Evolutionary conservation across 2,113 vertebrate species (phyloP).

Genomic region (Campylomormyrus tamandua): DNA sequence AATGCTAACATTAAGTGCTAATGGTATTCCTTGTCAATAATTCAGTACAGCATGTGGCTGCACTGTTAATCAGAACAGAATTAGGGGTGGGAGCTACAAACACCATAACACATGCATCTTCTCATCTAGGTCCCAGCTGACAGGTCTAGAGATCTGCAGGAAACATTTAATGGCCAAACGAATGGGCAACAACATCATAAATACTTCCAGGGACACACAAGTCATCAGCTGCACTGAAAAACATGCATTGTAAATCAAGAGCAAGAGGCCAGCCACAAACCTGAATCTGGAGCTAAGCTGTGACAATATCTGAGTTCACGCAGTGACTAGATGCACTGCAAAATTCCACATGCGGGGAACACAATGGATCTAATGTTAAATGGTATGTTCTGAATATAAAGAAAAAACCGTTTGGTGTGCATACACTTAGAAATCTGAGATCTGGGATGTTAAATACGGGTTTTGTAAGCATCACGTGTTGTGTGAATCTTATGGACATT

Average conservation of each 20-base stretch:
- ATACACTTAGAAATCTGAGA: not conserved
- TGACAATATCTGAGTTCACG: not conserved
- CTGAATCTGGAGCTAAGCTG: not conserved
- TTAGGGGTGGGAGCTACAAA: not conserved
- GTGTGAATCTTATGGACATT: not conserved
- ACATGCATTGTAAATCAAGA: not conserved
- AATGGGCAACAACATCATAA: not conserved
- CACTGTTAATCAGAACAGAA: not conserved
- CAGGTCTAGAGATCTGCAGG: not conserved
- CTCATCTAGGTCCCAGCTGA: not conserved
- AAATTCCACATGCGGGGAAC: not conserved
- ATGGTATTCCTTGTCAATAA: constrained; percentile 2
- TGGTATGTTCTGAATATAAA: not conserved
- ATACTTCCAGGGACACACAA: not conserved
- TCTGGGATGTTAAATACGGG: not conserved
- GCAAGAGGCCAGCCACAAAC: not conserved
- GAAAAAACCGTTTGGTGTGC: not conserved
- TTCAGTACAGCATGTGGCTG: not conserved
- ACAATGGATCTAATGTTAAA: not conserved
- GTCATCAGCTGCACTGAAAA: not conserved
- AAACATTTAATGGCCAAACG: not conserved
- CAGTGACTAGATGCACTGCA: not conserved
- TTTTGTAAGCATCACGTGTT: not conserved
- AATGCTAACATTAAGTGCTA: not conserved
- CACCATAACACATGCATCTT: not conserved